Percentiles rank a stretch among this genome's conserved stretches.
Evolutionary conservation across 2,113 vertebrate species (phyloP).

Genomic region (Platichthys stellatus): DNA sequence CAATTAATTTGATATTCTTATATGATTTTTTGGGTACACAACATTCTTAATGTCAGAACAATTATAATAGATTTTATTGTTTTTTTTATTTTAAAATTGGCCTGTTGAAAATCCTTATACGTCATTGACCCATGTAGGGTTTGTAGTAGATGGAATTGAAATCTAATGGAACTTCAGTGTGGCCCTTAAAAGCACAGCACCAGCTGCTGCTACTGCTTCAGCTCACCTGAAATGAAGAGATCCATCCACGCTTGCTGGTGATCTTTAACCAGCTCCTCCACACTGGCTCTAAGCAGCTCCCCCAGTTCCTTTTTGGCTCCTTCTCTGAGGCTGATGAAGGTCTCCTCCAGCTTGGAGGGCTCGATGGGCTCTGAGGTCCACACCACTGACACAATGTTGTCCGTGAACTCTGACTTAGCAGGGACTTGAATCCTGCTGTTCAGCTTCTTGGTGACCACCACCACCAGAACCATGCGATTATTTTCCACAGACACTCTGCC

Average conservation of each 20-base stretch:
- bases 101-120: no score
- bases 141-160: no score
- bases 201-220: no score
- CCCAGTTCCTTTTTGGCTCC: conserved; percentile 88
- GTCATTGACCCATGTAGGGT: no score
- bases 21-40: no score
- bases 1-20: no score
- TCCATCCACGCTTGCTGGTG: conserved; percentile 95
- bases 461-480: conserved; percentile 84
- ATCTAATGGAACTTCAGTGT: no score
- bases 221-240: conserved; percentile 92
- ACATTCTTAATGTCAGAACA: no score
- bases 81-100: no score
- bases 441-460: conserved; percentile 88
- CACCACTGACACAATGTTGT: conserved; percentile 89
- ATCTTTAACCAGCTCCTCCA: conserved; percentile 86
- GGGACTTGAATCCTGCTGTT: conserved; percentile 85
- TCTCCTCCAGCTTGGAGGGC: conserved; percentile 85
- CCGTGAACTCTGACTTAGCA: conserved; percentile 86
- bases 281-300: conserved; percentile 85
- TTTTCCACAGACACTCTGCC: conserved; percentile 84
- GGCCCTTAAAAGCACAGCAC: no score
- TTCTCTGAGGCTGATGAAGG: conserved; percentile 85
- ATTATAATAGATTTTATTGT: no score
- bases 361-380: conserved; percentile 85